phyloP scores from a whole-genome alignment of 2,888 invertebrate species.

The Diarsia dahlii region DNA sequence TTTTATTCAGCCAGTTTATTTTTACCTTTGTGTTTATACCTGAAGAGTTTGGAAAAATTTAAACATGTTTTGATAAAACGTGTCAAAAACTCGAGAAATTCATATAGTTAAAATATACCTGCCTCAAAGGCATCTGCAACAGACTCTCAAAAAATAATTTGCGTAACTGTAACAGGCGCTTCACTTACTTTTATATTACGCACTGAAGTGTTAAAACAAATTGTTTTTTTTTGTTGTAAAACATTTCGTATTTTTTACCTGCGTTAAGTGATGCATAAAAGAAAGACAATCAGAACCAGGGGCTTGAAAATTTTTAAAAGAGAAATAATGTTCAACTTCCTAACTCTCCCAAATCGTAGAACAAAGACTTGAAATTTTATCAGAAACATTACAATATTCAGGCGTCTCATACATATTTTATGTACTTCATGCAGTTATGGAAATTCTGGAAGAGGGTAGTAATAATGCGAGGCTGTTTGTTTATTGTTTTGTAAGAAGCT shows the following conservation, averaged over 20 bases:
- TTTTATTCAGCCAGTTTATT: background rate
- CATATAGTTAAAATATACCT: background rate
- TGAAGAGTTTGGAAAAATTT: background rate
- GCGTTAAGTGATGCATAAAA: slow-evolving; percentile 34
- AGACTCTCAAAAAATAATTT: slow-evolving; percentile 8
- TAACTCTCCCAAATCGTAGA: slow-evolving; percentile 19
- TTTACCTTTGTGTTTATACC: background rate
- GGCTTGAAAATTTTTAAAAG: background rate
- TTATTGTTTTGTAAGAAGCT: slow-evolving; percentile 1
- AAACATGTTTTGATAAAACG: background rate
- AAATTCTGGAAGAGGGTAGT: background rate
- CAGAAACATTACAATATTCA: background rate
- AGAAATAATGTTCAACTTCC: slow-evolving; percentile 5
- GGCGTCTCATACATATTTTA: slow-evolving; percentile 22
- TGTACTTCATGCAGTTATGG: slow-evolving; percentile 22
- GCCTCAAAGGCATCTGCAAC: background rate
- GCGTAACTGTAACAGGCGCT: background rate
- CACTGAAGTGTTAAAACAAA: slow-evolving; percentile 39
- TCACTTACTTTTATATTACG: slow-evolving; percentile 14
- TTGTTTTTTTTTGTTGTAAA: slow-evolving; percentile 26
- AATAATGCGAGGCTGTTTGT: background rate
- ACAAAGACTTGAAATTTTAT: slow-evolving; percentile 31
- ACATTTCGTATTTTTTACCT: slow-evolving; percentile 22
- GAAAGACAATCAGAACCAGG: background rate
- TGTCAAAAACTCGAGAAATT: background rate